These are phyloP conservation scores for Crotalus tigris DNA, from an alignment of 2,113 vertebrate species.

Conservation along the genomic window DNA sequence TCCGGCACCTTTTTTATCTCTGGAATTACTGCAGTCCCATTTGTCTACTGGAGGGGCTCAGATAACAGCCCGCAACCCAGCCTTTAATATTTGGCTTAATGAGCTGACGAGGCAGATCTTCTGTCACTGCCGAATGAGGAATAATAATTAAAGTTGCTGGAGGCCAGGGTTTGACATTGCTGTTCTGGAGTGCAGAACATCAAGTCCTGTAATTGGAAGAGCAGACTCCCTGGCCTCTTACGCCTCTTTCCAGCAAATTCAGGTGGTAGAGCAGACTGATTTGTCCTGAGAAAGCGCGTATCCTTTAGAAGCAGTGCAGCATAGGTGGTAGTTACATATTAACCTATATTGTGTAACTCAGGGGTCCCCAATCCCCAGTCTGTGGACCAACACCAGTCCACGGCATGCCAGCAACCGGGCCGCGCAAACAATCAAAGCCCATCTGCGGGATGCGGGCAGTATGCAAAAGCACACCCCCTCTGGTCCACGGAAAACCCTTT, in stretches of 20 bases:
- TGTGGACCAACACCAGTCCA: no score
- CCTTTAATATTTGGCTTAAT: slow-evolving; percentile 22
- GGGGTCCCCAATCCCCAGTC: no score
- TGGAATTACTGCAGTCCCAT: slow-evolving; percentile 22
- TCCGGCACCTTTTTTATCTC: not conserved
- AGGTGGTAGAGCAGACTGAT: not conserved
- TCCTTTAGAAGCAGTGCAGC: not conserved
- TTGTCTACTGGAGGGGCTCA: slow-evolving; percentile 9
- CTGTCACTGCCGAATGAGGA: not conserved
- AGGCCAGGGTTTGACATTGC: not conserved
- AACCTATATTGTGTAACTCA: not conserved
- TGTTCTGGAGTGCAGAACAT: not conserved
- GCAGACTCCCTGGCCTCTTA: accelerated
- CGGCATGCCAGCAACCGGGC: no score
- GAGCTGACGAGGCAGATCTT: slow-evolving; percentile 20
- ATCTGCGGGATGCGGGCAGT: no score
- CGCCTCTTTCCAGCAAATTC: not conserved
- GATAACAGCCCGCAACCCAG: not conserved
- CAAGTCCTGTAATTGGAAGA: not conserved
- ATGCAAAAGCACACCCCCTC: no score
- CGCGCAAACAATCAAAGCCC: no score
- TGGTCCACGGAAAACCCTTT: no score
- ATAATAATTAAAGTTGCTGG: slow-evolving; percentile 3
- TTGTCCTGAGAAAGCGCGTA: not conserved
- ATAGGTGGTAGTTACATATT: not conserved